These are phyloP conservation scores for Oreochromis aureus DNA, from an alignment of 2,113 vertebrate genomes.

Conservation along the genomic window DNA sequence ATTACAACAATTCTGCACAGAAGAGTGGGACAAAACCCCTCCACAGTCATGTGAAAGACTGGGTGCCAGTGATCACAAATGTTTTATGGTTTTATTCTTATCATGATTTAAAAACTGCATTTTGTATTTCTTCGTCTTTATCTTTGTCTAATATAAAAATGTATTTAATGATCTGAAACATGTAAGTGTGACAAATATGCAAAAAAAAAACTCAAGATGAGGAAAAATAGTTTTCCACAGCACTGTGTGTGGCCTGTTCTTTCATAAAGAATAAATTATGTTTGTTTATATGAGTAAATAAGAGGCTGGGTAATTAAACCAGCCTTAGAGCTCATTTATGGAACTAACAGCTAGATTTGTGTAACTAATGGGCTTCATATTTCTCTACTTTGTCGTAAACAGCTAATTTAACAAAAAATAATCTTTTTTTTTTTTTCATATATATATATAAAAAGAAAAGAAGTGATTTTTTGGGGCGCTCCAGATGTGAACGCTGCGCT, in stretches of 20 bases:
- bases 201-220: not conserved
- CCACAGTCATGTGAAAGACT: not conserved
- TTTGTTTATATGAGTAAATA: not conserved
- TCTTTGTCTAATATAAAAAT: not conserved
- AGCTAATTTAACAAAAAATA: not conserved
- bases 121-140: not conserved
- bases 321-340: not conserved
- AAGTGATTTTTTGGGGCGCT: not conserved
- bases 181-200: not conserved
- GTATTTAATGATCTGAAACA: not conserved
- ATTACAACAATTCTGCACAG: not conserved
- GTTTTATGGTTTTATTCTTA: not conserved
- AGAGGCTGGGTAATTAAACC: not conserved
- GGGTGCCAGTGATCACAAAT: not conserved
- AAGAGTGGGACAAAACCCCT: not conserved
- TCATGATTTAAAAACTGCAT: not conserved
- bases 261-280: not conserved
- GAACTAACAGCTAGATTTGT: not conserved
- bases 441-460: not conserved
- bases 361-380: not conserved
- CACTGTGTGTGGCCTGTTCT: not conserved
- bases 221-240: not conserved
- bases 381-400: not conserved
- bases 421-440: accelerated
- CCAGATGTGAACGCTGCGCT: not conserved